Conservation (phyloP, 2,888 invertebrate genomes). For the Bhutanitis thaidina region DNA sequence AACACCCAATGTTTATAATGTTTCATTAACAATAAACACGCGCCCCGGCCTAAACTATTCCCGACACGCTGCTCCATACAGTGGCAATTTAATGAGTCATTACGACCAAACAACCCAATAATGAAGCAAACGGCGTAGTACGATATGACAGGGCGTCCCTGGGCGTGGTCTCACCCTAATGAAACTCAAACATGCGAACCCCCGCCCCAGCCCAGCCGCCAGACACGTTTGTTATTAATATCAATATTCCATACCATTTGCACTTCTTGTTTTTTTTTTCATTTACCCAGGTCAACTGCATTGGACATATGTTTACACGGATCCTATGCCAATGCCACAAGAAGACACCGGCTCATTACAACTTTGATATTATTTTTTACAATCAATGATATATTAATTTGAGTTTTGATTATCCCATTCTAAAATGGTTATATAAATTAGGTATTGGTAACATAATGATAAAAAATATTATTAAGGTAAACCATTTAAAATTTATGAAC, state of each 20-base stretch:
- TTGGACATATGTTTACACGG: background rate
- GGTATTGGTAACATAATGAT: no score
- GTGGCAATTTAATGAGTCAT: constrained; percentile 23
- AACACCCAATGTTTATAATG: no score
- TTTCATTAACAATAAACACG: no score
- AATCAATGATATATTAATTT: no score
- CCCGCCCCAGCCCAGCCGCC: constrained; percentile 41
- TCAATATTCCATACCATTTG: constrained; percentile 22
- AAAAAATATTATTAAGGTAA: no score
- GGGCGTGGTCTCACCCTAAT: constrained; percentile 63
- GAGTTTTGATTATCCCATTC: no score
- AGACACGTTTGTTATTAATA: constrained; percentile 29
- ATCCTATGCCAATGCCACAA: background rate
- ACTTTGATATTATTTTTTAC: no score
- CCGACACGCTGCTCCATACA: background rate
- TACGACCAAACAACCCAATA: constrained; percentile 12
- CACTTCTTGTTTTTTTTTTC: background rate
- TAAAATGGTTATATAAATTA: no score
- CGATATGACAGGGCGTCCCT: constrained; percentile 27
- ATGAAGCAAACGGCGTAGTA: constrained; percentile 7
- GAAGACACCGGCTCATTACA: no score
- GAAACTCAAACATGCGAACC: constrained; percentile 70
- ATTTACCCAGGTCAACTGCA: background rate
- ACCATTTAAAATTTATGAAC: no score
- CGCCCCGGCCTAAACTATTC: background rate